Percentiles rank a stretch among this genome's conserved stretches.
These are phyloP conservation scores for Eulemur rufifrons DNA, from an alignment of 2,113 vertebrate species.

Conservation along the genomic window DNA sequence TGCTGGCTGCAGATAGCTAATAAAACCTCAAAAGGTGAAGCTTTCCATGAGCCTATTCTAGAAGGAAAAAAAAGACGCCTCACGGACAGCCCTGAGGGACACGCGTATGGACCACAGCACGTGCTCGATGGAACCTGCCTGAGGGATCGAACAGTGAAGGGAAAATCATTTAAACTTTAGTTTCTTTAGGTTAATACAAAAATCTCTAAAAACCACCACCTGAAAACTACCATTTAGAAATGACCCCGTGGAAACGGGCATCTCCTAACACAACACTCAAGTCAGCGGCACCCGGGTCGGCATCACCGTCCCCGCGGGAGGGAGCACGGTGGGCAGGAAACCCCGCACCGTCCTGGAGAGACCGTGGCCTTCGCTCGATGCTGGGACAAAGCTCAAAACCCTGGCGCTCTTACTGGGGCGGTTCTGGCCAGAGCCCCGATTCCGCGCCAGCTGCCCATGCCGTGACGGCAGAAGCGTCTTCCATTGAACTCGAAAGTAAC, in stretches of 20 bases:
- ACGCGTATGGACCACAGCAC: no score
- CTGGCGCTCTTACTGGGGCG: background rate
- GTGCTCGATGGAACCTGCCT: no score
- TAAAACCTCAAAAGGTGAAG: background rate
- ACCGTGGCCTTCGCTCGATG: background rate
- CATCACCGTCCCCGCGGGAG: fast-evolving
- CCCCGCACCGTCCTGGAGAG: background rate
- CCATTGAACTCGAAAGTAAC: fast-evolving
- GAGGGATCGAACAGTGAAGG: no score
- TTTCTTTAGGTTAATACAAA: no score
- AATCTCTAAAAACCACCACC: background rate
- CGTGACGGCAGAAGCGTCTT: no score
- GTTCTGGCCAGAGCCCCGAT: fast-evolving
- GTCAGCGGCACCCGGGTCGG: fast-evolving
- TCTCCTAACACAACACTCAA: no score
- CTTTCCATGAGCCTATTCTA: background rate
- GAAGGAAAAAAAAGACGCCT: no score
- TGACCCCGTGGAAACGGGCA: background rate
- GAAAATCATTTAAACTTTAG: no score
- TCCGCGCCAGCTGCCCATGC: background rate
- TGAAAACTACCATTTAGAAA: background rate
- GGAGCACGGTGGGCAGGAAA: background rate
- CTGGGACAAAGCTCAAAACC: background rate
- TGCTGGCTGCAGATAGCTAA: fast-evolving
- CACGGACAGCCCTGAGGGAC: background rate